These are phyloP conservation scores for Pao palembangensis DNA, from an alignment of 2,113 vertebrate species.

Conservation along the genomic window DNA sequence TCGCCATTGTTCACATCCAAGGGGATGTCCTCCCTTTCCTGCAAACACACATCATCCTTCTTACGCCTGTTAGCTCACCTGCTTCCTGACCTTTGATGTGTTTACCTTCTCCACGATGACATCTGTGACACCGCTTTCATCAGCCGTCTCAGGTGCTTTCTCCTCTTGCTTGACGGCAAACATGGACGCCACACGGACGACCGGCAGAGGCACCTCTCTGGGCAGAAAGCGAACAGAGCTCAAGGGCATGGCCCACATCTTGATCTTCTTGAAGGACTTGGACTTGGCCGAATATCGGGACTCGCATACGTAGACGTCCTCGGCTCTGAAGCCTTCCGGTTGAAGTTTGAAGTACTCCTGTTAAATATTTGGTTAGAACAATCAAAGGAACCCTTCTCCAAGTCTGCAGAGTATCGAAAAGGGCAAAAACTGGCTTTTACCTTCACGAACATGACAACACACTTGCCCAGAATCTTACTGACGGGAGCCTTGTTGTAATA, in stretches of 20 bases:
- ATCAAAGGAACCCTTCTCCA: not conserved
- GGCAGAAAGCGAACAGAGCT: constrained; percentile 91
- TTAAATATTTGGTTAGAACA: constrained; percentile 5
- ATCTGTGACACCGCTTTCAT: constrained; percentile 82
- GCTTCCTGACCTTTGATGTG: no score
- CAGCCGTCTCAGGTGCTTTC: constrained; percentile 78
- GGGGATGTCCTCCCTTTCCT: constrained; percentile 94
- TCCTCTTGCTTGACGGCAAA: constrained; percentile 92
- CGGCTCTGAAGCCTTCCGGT: constrained; percentile 89
- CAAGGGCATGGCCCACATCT: constrained; percentile 96
- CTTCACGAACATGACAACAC: constrained; percentile 99
- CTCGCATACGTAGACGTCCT: constrained; percentile 95
- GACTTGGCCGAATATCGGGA: constrained; percentile 97
- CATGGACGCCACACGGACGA: constrained; percentile 95
- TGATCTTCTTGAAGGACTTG: constrained; percentile 99
- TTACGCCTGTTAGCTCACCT: not conserved
- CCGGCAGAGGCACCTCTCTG: constrained; percentile 88
- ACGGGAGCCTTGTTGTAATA: constrained; percentile 98
- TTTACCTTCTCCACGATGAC: constrained; percentile 73
- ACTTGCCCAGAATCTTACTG: constrained; percentile 98
- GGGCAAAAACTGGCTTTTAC: constrained; percentile 64
- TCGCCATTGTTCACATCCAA: constrained; percentile 94
- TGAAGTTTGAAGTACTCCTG: constrained; percentile 98
- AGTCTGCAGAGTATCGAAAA: not conserved
- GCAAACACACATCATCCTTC: constrained; percentile 15